Evolutionary conservation across 2,888 invertebrate genomes (phyloP).

Genomic region (Agonopterix alstromeriana): DNA sequence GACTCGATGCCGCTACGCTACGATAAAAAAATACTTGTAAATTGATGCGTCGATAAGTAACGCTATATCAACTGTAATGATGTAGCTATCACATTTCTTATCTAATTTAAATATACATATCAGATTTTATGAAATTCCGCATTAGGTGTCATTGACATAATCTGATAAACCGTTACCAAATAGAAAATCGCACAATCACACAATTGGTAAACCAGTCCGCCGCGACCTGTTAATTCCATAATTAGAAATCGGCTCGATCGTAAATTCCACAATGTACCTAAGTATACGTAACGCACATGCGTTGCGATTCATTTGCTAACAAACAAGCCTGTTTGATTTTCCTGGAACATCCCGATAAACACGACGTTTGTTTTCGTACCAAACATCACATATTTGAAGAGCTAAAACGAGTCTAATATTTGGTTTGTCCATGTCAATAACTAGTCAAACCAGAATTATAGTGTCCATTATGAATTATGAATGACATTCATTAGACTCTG

Average conservation of each 20-base stretch:
- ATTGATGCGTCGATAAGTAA: no score
- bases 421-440: no score
- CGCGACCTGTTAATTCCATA: slow-evolving; percentile 17
- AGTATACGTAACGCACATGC: slow-evolving; percentile 33
- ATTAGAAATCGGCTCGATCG: slow-evolving; percentile 32
- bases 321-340: slow-evolving; percentile 18
- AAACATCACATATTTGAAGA: no score
- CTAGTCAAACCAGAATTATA: no score
- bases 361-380: not conserved
- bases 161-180: slow-evolving; percentile 12
- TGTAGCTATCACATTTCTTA: not conserved
- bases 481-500: not conserved
- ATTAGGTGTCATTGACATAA: slow-evolving; percentile 7
- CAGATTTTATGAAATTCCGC: not conserved
- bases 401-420: no score
- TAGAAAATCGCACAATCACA: slow-evolving; percentile 11
- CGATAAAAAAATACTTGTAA: slow-evolving; percentile 9
- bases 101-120: not conserved
- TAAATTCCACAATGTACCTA: slow-evolving; percentile 15
- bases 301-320: slow-evolving; percentile 25
- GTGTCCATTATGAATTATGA: no score
- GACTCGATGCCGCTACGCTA: slow-evolving; percentile 23
- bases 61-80: not conserved
- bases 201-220: slow-evolving; percentile 15
- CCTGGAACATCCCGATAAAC: slow-evolving; percentile 3